Percentiles rank a stretch among this genome's conserved stretches.
phyloP scores from a whole-genome alignment of 2,888 invertebrate genomes.

The Mongoloraphidia duomilia region DNA sequence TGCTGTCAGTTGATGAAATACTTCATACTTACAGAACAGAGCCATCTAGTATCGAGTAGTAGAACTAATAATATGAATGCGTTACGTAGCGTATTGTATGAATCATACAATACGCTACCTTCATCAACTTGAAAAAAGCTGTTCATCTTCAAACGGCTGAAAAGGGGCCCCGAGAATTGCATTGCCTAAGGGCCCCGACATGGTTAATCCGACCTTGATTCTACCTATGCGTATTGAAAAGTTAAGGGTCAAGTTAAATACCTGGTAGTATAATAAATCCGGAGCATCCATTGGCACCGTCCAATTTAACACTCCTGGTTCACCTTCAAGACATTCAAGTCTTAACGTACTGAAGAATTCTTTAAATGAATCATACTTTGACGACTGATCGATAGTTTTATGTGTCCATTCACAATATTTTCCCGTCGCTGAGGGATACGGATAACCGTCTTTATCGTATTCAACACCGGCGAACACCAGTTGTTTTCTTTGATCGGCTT shows the following conservation, averaged over 20 bases:
- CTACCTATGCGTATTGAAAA: not conserved
- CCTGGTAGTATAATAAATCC: conserved; percentile 78
- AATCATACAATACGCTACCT: no score
- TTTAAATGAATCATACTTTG: conserved; percentile 58
- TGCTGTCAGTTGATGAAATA: no score
- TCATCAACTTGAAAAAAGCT: no score
- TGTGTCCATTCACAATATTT: conserved; percentile 82
- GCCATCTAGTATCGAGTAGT: no score
- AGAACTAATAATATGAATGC: no score
- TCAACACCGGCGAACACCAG: conserved; percentile 69
- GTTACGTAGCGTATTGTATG: no score
- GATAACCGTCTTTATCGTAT: conserved; percentile 59
- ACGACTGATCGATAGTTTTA: conserved; percentile 58
- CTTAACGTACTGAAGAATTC: conserved; percentile 62
- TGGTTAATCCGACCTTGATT: no score
- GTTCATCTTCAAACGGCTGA: no score
- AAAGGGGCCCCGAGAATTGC: no score
- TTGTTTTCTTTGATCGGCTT: conserved; percentile 53
- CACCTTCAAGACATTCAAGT: conserved; percentile 61
- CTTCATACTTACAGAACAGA: no score
- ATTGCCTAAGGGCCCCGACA: no score
- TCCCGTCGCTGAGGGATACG: conserved; percentile 68
- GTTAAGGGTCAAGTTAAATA: conserved; percentile 24
- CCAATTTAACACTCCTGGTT: conserved; percentile 67
- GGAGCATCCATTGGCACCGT: conserved; percentile 76